Percentiles rank a stretch among this genome's conserved stretches.
Conservation (phyloP, 2,113 vertebrate species). For the Triplophysa rosa region DNA sequence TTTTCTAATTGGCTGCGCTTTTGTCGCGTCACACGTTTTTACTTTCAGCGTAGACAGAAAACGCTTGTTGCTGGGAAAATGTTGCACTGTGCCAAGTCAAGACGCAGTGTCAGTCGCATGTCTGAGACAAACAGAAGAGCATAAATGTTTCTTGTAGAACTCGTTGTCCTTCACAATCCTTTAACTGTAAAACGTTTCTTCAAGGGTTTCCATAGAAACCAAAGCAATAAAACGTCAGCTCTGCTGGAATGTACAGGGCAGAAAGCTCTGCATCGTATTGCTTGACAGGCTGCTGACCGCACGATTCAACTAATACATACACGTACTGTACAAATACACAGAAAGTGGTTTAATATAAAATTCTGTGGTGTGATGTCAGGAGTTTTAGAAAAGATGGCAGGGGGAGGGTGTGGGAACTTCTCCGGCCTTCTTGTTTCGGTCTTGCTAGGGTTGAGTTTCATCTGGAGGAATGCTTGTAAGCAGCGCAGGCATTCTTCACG, state of each 20-base stretch:
- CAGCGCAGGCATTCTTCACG: conserved; percentile 63
- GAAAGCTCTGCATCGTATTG: not conserved
- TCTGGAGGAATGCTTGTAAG: conserved; percentile 64
- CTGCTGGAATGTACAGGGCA: conserved; percentile 19
- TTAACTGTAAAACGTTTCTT: not conserved
- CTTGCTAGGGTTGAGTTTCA: conserved; percentile 73
- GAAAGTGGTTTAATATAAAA: not conserved
- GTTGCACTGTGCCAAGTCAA: not conserved
- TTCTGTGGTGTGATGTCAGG: conserved; percentile 30
- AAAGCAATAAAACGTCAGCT: conserved; percentile 1
- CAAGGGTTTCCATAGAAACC: conserved; percentile 26
- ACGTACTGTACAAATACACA: not conserved
- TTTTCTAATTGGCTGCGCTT: no score
- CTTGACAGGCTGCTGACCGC: not conserved
- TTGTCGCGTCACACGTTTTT: no score
- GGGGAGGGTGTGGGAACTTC: conserved; percentile 72
- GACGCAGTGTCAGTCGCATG: not conserved
- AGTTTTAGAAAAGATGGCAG: conserved; percentile 48
- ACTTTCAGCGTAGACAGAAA: no score
- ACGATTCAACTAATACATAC: not conserved
- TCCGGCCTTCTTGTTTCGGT: conserved; percentile 66
- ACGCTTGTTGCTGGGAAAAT: no score
- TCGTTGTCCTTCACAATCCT: not conserved
- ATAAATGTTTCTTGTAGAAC: not conserved
- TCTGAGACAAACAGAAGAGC: not conserved